Conservation (phyloP, 2,888 invertebrate species). For the Diarsia brunnea region DNA sequence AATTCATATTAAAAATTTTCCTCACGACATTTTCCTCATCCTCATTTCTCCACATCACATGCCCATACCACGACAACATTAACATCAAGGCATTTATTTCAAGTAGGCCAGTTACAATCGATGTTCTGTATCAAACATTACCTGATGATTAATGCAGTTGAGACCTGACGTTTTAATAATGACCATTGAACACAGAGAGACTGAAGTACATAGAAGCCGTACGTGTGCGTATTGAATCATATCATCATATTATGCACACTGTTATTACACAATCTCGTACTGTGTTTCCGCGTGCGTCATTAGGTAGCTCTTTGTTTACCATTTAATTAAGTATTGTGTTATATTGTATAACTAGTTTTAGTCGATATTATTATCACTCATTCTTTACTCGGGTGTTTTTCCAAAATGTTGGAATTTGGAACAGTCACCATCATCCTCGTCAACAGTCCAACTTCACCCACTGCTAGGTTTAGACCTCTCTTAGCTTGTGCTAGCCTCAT, state of each 20-base stretch:
- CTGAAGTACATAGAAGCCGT: background rate
- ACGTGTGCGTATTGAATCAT: background rate
- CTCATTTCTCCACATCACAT: too few species aligned
- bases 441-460: too few species aligned
- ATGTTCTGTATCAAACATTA: background rate
- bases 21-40: too few species aligned
- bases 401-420: background rate
- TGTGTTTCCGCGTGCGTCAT: constrained; percentile 40
- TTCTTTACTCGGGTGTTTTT: background rate
- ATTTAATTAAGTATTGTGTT: background rate
- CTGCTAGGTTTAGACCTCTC: too few species aligned
- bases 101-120: too few species aligned
- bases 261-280: constrained; percentile 11
- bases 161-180: constrained; percentile 2
- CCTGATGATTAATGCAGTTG: background rate
- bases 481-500: too few species aligned
- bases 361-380: background rate
- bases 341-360: constrained; percentile 19
- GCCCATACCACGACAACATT: too few species aligned
- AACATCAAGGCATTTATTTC: too few species aligned
- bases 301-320: constrained; percentile 24
- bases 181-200: background rate
- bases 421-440: background rate
- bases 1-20: too few species aligned
- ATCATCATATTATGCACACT: too few species aligned